Base-by-base conservation (phyloP, 2,888 invertebrate genomes). In the Andrena flavipes region DNA sequence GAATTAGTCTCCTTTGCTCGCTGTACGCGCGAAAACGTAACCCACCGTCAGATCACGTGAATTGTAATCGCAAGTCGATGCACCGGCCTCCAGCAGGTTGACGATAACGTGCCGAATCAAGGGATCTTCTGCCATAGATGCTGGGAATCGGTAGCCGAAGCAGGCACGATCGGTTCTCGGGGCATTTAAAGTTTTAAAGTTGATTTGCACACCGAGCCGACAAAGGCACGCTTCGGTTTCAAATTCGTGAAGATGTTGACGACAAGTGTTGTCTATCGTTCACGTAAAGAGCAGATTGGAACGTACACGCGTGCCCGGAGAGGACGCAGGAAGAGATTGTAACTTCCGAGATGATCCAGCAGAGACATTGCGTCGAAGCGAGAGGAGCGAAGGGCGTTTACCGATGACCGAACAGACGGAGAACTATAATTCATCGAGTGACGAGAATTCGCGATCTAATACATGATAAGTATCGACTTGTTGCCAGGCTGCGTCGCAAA, bases 1-100 rank as follows among this genome's bases (percentile, higher is more conserved):
- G 23, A 54, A 30, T 65, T 75, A 76, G 59, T 60, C 48, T 70
- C 63, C 20, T 64, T 70, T 69, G 42, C 68, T 79, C 63, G 68
- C 29, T 33, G 76, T 64, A 65, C 56, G 76, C 75, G 68, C 20
- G 26, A 1, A 6, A 64, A 60, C 26, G n/a, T 59, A 51, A 60
- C 6, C 60, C 63, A 49, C 16, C 79, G 70, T 35, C 10, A 62
- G 49, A 20, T 20, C 30, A 54, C 23, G 29, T 33, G 56, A n/a
- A 42, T 63, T 65, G 30, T 68, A 69, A 73, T 69, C 59, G 64
- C 33, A 42, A 65, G 48, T 13, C 30, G 70, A 78, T 35, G 10
- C 16, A 60, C 26, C 70, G 63, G 20, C 5, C 65, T 59, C 8
- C 60, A 65, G 48, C 26, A 33, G 23, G 23, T 56, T 20, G 33